Percentiles rank a stretch among this genome's conserved stretches.
These are phyloP conservation scores for Limnephilus marmoratus DNA, from an alignment of 2,888 invertebrate species.

Conservation along the genomic window DNA sequence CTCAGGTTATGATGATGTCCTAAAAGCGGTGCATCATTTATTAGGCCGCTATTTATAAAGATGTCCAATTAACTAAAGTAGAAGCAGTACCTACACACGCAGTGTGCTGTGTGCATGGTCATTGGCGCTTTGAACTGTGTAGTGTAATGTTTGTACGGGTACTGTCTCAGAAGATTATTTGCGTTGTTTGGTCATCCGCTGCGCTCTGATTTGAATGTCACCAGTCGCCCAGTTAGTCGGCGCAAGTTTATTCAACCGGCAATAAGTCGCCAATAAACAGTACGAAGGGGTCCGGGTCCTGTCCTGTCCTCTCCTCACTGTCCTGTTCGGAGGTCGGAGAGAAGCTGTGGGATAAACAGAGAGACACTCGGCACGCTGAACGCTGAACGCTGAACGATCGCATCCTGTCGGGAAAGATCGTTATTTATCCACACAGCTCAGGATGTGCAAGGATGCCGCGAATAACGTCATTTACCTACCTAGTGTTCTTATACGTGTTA, in stretches of 20 bases:
- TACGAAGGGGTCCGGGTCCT: background rate
- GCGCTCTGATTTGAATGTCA: background rate
- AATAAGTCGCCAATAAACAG: constrained; percentile 4
- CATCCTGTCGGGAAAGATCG: constrained; percentile 3
- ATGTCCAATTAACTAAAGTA: too few species aligned
- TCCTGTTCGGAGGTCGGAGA: background rate
- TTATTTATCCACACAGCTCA: background rate
- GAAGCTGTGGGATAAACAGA: constrained; percentile 8
- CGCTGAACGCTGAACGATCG: background rate
- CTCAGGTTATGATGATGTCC: too few species aligned
- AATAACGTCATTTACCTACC: background rate
- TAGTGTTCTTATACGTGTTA: too few species aligned
- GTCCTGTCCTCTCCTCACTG: too few species aligned
- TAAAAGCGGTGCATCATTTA: too few species aligned
- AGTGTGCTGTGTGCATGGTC: background rate
- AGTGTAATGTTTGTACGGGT: background rate
- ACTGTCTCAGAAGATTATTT: background rate
- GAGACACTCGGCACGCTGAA: background rate
- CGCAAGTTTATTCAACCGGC: background rate
- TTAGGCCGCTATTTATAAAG: too few species aligned
- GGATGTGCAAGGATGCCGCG: background rate
- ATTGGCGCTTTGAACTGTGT: background rate
- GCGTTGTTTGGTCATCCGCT: background rate
- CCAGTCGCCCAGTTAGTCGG: background rate
- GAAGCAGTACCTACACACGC: too few species aligned